phyloP scores from a whole-genome alignment of 64 coral and sea anemone species.

The Acropora yongei region DNA sequence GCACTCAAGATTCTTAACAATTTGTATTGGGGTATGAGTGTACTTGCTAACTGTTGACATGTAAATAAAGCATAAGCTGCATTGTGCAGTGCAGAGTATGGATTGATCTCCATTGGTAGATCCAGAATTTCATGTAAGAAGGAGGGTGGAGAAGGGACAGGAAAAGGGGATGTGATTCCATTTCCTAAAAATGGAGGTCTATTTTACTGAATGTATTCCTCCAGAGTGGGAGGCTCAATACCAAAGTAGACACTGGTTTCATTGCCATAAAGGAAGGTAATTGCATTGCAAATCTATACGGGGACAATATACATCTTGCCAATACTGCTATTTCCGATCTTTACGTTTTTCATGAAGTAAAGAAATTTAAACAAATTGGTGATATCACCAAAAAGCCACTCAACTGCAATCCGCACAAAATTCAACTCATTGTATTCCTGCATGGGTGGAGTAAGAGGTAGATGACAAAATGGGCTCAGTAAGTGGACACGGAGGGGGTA shows the following conservation, averaged over 20 bases:
- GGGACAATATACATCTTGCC: not conserved
- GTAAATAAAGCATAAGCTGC: constrained; percentile 11
- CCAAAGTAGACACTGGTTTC: not conserved
- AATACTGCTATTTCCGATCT: not conserved
- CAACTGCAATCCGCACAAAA: not conserved
- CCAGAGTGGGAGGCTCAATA: constrained; percentile 2
- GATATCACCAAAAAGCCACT: constrained; percentile 1
- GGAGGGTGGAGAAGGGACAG: not conserved
- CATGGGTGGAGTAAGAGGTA: not conserved
- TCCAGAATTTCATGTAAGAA: constrained; percentile 4
- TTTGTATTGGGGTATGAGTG: constrained; percentile 1
- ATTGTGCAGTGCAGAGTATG: not conserved
- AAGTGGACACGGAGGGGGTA: not conserved
- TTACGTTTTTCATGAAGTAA: not conserved
- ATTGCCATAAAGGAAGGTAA: not conserved
- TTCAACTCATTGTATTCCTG: not conserved
- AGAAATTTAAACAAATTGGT: not conserved
- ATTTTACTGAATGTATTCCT: not conserved
- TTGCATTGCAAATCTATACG: not conserved
- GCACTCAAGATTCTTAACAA: constrained; percentile 4
- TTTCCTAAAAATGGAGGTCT: constrained; percentile 1
- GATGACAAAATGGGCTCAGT: not conserved
- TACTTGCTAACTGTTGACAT: constrained; percentile 4
- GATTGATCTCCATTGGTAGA: constrained; percentile 4
- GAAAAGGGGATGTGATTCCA: not conserved